phyloP scores from a whole-genome alignment of 2,797 vertebrate species.

The Luscinia megarhynchos region DNA sequence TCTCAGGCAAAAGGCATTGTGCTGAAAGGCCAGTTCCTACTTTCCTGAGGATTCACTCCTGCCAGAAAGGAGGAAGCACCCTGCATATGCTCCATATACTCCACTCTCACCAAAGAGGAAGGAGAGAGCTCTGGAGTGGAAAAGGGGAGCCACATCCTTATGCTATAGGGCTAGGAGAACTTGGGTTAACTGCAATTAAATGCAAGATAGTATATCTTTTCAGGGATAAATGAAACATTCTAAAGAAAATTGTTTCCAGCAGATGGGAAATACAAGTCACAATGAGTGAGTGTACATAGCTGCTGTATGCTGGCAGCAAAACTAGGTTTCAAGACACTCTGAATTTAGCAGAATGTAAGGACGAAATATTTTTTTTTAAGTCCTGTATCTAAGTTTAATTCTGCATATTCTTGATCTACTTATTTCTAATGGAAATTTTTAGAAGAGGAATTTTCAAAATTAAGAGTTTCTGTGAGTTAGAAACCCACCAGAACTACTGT shows the following conservation, averaged over 20 bases:
- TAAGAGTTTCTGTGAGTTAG: neutral
- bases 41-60: neutral
- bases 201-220: neutral
- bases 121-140: neutral
- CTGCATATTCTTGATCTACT: neutral
- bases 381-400: neutral
- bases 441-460: neutral
- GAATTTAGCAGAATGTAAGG: neutral
- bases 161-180: fast-evolving
- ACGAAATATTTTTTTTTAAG: neutral
- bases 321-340: neutral
- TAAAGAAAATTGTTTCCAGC: neutral
- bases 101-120: neutral
- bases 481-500: neutral
- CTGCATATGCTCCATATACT: neutral
- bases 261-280: neutral
- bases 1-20: neutral
- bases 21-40: neutral
- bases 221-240: neutral
- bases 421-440: neutral
- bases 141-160: neutral
- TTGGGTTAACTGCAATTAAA: neutral
- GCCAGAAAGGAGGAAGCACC: neutral
- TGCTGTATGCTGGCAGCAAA: neutral
- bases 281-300: neutral